Evolutionary conservation across 1,140 invertebrate species (phyloP), one percentile per base, ranked within the genome.

Genomic region (Conus betulinus): DNA sequence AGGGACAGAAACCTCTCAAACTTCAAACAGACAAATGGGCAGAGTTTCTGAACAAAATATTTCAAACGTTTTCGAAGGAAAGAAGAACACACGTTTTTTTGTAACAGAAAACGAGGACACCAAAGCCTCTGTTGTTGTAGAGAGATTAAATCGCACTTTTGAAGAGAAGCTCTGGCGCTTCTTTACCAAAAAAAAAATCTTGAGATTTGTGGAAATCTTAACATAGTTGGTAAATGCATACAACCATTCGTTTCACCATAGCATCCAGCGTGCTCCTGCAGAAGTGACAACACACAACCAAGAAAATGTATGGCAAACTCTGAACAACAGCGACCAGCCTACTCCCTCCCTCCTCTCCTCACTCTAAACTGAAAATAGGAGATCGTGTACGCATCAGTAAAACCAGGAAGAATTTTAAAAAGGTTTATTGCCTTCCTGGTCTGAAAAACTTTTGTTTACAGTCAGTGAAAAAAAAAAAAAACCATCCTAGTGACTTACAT

Each of bases 61-160:
- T 90, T 85, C 89, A 90, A 76, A 60, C n/a, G 0, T 88, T 90
- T 85, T 67, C 84, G 57, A 86, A 86, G 27, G n/a, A n/a, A n/a
- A n/a, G 39, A 78, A 17, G 84, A 51, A n/a, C 3, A 85, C 25
- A 39, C n/a, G 39, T 39, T 39, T 39, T n/a, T n/a, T n/a, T n/a
- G 84, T 85, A 25, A 57, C 87, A 20, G 79, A 87, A 39, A 95
- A 93, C 92, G 94, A 91, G 39, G 91, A 91, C 74, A 93, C 93
- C 74, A 96, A 96, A 93, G 95, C 95, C 27, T 92, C 93, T 39
- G 39, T 39, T 27, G 93, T 95, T 78, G 93, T 94, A 79, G 96
- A 96, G 93, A 81, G 95, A 87, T 95, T 96, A 84, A 95, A 95
- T 92, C 89, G 94, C 89, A 96, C 95, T 52, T 88, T 96, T 81